Conservation (phyloP, 2,888 invertebrate genomes). For the Ennomos erosarius region DNA sequence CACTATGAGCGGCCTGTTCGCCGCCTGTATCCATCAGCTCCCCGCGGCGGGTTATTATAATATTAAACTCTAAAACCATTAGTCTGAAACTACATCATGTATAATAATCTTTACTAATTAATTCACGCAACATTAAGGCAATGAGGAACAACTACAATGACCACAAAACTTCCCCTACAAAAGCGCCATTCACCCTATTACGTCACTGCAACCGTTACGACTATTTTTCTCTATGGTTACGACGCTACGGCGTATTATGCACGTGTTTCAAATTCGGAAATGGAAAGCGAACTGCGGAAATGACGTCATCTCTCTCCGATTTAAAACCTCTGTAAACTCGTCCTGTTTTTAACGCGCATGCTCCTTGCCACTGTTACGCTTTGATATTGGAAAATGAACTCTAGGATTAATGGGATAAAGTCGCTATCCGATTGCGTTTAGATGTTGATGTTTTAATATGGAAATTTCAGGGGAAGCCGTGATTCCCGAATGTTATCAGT, state of each 20-base stretch:
- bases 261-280: conserved; percentile 49
- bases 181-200: conserved; percentile 19
- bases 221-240: too few relatives aligned
- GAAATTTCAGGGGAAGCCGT: conserved; percentile 39
- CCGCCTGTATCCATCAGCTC: too few relatives aligned
- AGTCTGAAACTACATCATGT: too few relatives aligned
- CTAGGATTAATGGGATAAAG: conserved; percentile 51
- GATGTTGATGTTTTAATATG: conserved; percentile 21
- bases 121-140: too few relatives aligned
- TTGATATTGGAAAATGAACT: conserved; percentile 47
- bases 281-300: conserved; percentile 46
- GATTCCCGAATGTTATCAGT: conserved; percentile 63
- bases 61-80: too few relatives aligned
- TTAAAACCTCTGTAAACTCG: conserved; percentile 25
- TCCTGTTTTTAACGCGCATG: conserved; percentile 67
- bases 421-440: conserved; percentile 35
- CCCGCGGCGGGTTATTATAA: too few relatives aligned
- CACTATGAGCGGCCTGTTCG: too few relatives aligned
- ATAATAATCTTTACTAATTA: too few relatives aligned
- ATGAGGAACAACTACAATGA: not conserved
- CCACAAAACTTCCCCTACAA: not conserved
- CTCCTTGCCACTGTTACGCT: conserved; percentile 46
- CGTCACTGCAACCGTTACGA: conserved; percentile 37
- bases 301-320: conserved; percentile 48
- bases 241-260: conserved; percentile 23